Conservation (phyloP, 2,888 invertebrate species). For the Molorchus minor region DNA sequence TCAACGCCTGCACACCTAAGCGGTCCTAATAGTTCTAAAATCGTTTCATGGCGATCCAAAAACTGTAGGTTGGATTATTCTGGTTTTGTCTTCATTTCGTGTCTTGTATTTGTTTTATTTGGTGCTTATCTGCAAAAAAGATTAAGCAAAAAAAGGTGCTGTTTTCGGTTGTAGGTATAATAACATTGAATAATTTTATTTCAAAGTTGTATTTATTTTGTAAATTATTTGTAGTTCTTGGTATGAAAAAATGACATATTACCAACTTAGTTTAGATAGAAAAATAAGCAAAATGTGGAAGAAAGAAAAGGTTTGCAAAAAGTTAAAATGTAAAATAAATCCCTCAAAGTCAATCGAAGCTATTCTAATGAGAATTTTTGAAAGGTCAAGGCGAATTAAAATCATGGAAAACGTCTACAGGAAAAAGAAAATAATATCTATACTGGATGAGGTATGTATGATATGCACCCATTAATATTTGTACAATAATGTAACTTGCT, state of each 20-base stretch:
- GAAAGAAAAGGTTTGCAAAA: conserved; percentile 2
- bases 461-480: not conserved
- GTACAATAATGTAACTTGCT: not conserved
- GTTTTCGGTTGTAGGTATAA: too few species aligned
- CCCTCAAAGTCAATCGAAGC: conserved; percentile 3
- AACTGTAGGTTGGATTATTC: too few species aligned
- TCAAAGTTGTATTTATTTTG: too few species aligned
- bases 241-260: conserved; percentile 13
- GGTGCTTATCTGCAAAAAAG: too few species aligned
- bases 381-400: conserved; percentile 8
- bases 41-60: too few species aligned
- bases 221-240: too few species aligned
- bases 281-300: conserved; percentile 12
- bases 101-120: too few species aligned
- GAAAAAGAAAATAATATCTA: not conserved
- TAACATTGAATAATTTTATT: too few species aligned
- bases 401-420: not conserved
- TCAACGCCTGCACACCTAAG: too few species aligned
- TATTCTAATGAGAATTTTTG: conserved; percentile 2
- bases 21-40: too few species aligned
- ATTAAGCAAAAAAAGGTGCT: too few species aligned
- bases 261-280: conserved; percentile 3
- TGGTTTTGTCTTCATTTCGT: too few species aligned
- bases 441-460: conserved; percentile 14
- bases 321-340: conserved; percentile 7